A percentile compares a stretch with the other conserved stretches of the same genome.
These are phyloP conservation scores for Ferdinandea cuprea DNA, from an alignment of 2,888 invertebrate species.

Conservation along the genomic window DNA sequence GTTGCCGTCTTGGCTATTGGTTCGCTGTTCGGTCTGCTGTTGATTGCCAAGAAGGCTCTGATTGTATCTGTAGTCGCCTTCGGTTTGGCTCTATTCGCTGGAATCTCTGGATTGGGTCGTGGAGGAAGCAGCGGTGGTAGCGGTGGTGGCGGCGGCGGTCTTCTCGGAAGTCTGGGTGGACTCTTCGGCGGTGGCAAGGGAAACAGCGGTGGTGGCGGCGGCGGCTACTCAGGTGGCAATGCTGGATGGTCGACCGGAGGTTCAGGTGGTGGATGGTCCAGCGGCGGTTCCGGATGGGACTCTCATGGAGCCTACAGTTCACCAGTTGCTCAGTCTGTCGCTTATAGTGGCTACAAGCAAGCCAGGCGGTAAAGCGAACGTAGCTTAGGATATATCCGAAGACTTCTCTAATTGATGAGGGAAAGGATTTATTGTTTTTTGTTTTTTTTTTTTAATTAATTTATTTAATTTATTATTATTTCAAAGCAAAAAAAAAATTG, in stretches of 20 bases:
- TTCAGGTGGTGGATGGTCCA: slow-evolving; percentile 75
- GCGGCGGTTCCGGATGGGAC: slow-evolving; percentile 81
- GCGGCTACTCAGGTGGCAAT: slow-evolving; percentile 41
- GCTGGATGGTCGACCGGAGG: slow-evolving; percentile 80
- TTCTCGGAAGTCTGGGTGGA: slow-evolving; percentile 80
- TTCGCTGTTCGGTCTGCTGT: slow-evolving; percentile 85
- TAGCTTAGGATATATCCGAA: slow-evolving; percentile 32
- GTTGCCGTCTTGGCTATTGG: slow-evolving; percentile 84
- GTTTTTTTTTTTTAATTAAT: slow-evolving; percentile 81
- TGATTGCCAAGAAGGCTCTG: slow-evolving; percentile 87
- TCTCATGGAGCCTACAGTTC: slow-evolving; percentile 84
- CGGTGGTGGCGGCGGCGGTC: slow-evolving; percentile 78
- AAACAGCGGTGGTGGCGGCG: slow-evolving; percentile 41
- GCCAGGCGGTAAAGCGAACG: slow-evolving; percentile 80
- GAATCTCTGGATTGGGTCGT: slow-evolving; percentile 80
- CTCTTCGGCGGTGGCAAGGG: slow-evolving; percentile 78
- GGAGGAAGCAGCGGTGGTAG: slow-evolving; percentile 79
- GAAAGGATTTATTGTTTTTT: slow-evolving; percentile 70
- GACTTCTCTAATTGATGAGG: slow-evolving; percentile 17
- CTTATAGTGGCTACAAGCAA: slow-evolving; percentile 84
- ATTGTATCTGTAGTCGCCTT: slow-evolving; percentile 85
- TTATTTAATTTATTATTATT: slow-evolving; percentile 81
- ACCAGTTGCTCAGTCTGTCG: slow-evolving; percentile 84
- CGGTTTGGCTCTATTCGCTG: slow-evolving; percentile 85
- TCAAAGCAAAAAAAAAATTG: slow-evolving; percentile 53